These are phyloP conservation scores for Chaetorhynchus papuensis DNA, from an alignment of 2,113 vertebrate species.

Conservation along the genomic window DNA sequence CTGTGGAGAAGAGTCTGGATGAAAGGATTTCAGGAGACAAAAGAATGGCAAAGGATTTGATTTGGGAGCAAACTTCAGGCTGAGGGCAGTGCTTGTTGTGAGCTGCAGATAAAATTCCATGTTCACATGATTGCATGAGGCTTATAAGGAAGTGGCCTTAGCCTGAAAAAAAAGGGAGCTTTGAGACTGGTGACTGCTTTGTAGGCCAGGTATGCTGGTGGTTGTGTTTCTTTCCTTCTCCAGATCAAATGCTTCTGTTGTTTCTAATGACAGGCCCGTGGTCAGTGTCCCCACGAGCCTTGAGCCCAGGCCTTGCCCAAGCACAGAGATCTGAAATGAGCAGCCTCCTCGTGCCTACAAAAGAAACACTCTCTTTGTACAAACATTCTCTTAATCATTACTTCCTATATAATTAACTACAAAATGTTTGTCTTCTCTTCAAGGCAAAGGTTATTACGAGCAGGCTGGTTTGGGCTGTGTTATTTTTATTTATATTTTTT, in stretches of 20 bases:
- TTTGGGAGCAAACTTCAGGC: constrained; percentile 10
- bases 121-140: constrained; percentile 31
- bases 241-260: not conserved
- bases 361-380: not conserved
- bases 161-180: not conserved
- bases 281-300: not conserved
- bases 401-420: constrained; percentile 12
- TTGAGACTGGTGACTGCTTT: constrained; percentile 10
- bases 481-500: not conserved
- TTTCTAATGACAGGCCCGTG: not conserved
- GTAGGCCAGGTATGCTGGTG: constrained; percentile 14
- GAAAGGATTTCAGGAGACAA: constrained; percentile 22
- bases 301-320: not conserved
- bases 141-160: constrained; percentile 46
- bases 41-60: not conserved
- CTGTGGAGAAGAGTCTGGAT: not conserved
- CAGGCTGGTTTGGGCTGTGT: not conserved
- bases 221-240: not conserved
- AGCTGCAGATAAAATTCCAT: constrained; percentile 34
- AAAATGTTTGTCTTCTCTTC: not conserved
- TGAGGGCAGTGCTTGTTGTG: constrained; percentile 5
- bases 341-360: not conserved
- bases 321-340: not conserved
- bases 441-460: constrained; percentile 5
- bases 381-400: not conserved